These are phyloP conservation scores for Drosophila gaucha DNA, from an alignment of 2,888 invertebrate genomes.

Conservation along the genomic window DNA sequence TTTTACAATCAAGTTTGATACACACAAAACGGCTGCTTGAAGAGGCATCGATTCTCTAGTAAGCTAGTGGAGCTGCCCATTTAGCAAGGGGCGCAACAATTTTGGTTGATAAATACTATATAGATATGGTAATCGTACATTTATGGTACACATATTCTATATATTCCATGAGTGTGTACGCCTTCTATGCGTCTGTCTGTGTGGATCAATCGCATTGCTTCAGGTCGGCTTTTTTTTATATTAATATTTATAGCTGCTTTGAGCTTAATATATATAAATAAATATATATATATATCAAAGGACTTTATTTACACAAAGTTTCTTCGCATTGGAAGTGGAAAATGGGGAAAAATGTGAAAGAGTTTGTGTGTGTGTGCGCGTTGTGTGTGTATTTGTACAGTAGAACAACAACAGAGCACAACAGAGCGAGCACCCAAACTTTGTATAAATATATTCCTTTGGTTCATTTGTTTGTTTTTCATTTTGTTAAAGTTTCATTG, in stretches of 20 bases:
- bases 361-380: conserved; percentile 9
- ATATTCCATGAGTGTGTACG: conserved; percentile 47
- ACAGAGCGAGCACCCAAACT: conserved; percentile 69
- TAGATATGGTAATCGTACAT: conserved; percentile 29
- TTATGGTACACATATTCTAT: conserved; percentile 31
- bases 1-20: conserved; percentile 74
- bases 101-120: conserved; percentile 47
- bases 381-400: conserved; percentile 24
- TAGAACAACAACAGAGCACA: conserved; percentile 50
- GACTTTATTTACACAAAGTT: conserved; percentile 84
- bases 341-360: conserved; percentile 26
- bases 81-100: conserved; percentile 32
- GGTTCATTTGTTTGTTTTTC: conserved; percentile 38
- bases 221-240: conserved; percentile 54
- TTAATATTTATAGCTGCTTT: conserved; percentile 24
- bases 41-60: conserved; percentile 43
- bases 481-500: conserved; percentile 40
- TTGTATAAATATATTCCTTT: conserved; percentile 84
- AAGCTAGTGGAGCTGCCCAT: conserved; percentile 39
- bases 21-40: conserved; percentile 73
- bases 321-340: conserved; percentile 53
- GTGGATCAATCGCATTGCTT: conserved; percentile 77
- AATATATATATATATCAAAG: conserved; percentile 62
- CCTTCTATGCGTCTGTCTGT: conserved; percentile 61
- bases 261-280: conserved; percentile 30